Evolutionary conservation across 2,888 invertebrate genomes (phyloP).

Genomic region (Heliconius ismenius): DNA sequence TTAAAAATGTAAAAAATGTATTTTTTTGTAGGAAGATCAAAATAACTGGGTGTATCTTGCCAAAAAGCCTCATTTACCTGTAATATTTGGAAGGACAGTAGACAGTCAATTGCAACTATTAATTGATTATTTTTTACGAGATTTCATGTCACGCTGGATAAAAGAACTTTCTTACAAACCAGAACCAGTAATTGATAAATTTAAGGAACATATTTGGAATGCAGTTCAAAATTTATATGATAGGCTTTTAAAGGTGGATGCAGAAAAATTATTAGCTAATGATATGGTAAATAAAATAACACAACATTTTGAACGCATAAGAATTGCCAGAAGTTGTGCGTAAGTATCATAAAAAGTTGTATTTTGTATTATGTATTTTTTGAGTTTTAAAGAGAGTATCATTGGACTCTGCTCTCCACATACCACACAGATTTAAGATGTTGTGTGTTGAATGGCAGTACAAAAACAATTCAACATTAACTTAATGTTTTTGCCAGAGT

Average conservation of each 20-base stretch:
- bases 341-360: constrained; percentile 72
- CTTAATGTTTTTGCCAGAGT: background rate
- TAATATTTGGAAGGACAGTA: constrained; percentile 91
- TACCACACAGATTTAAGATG: background rate
- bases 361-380: too few relatives aligned
- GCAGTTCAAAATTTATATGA: constrained; percentile 88
- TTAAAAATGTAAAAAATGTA: too few relatives aligned
- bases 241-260: constrained; percentile 88
- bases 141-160: constrained; percentile 90
- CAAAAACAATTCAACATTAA: too few relatives aligned
- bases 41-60: constrained; percentile 65
- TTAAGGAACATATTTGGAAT: constrained; percentile 92
- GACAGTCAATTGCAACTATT: constrained; percentile 92
- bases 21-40: constrained; percentile 65
- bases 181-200: constrained; percentile 83
- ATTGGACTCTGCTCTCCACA: background rate
- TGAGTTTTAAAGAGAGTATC: background rate
- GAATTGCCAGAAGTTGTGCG: constrained; percentile 88
- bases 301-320: constrained; percentile 92
- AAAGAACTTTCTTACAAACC: constrained; percentile 86
- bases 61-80: constrained; percentile 84
- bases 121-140: constrained; percentile 89
- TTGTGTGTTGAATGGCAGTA: background rate
- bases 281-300: constrained; percentile 91
- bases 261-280: constrained; percentile 90